Conservation (phyloP, 2,113 vertebrate genomes). For the Boleophthalmus pectinirostris region DNA sequence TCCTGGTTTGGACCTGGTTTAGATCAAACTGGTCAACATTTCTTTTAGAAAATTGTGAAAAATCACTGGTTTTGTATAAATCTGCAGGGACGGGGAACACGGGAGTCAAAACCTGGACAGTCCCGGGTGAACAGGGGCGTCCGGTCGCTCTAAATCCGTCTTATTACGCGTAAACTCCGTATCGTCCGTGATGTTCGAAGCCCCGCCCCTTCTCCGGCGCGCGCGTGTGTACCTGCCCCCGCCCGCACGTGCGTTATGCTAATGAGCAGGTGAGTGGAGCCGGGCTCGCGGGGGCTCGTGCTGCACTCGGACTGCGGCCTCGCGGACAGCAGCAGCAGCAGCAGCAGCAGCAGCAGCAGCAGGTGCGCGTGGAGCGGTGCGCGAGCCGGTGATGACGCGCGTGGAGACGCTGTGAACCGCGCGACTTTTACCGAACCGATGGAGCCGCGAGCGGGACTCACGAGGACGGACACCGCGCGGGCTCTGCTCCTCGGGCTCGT, state of each 20-base stretch:
- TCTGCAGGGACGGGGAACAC: no score
- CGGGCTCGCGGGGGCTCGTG: conserved; percentile 59
- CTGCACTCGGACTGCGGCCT: conserved; percentile 44
- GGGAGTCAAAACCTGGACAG: no score
- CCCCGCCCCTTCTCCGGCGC: background rate
- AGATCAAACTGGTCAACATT: no score
- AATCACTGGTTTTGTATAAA: no score
- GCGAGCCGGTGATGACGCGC: conserved; percentile 43
- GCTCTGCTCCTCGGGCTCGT: conserved; percentile 35
- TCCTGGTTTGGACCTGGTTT: no score
- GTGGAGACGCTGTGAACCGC: background rate
- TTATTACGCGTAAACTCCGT: no score
- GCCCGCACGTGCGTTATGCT: conserved; percentile 67
- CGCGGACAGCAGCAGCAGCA: conserved; percentile 64
- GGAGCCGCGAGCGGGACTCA: conserved; percentile 2
- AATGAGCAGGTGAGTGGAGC: conserved; percentile 64
- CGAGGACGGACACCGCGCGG: background rate
- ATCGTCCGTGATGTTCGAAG: no score
- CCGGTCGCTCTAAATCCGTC: no score
- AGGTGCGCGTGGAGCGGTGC: conserved; percentile 46
- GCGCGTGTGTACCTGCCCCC: background rate
- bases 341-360: no score
- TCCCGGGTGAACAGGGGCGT: no score
- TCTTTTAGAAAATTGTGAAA: no score
- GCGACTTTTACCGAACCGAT: background rate